phyloP scores from a whole-genome alignment of 2,888 invertebrate species.

The Cerceris rybyensis region DNA sequence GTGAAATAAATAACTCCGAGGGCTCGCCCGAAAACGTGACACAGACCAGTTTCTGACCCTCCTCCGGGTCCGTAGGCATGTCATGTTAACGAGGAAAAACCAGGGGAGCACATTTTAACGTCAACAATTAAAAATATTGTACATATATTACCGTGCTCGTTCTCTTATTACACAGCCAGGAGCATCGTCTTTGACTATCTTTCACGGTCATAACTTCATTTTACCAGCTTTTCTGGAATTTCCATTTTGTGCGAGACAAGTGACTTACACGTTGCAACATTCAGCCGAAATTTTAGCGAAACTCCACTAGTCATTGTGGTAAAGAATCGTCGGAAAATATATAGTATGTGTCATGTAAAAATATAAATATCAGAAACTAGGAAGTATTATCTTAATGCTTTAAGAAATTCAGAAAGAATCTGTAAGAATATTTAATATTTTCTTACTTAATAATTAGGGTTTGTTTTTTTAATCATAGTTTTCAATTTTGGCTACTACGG shows the following conservation, averaged over 20 bases:
- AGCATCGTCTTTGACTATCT: slow-evolving; percentile 47
- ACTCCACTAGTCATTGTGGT: not conserved
- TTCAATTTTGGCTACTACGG: too few species aligned
- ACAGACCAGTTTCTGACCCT: slow-evolving; percentile 62
- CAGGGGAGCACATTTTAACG: slow-evolving; percentile 81
- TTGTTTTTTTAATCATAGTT: too few species aligned
- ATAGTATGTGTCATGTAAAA: too few species aligned
- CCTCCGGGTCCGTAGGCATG: slow-evolving; percentile 54
- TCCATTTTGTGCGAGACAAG: slow-evolving; percentile 51
- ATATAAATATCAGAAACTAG: too few species aligned
- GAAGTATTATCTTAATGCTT: too few species aligned
- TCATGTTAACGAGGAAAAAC: slow-evolving; percentile 74
- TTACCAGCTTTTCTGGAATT: slow-evolving; percentile 32
- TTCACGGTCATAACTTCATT: slow-evolving; percentile 50
- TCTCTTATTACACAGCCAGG: slow-evolving; percentile 28
- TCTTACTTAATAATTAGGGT: too few species aligned
- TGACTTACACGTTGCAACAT: not conserved
- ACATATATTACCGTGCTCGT: slow-evolving; percentile 76
- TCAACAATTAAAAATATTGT: slow-evolving; percentile 82
- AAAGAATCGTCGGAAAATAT: not conserved
- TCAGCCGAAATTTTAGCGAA: too few species aligned
- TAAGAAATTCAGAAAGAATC: too few species aligned
- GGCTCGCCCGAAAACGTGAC: slow-evolving; percentile 74
- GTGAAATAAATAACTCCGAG: slow-evolving; percentile 80
- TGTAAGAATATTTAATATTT: too few species aligned